A percentile compares a stretch with the other conserved stretches of the same genome.
These are phyloP conservation scores for Heliconius ismenius DNA, from an alignment of 2,888 invertebrate genomes.

Conservation along the genomic window DNA sequence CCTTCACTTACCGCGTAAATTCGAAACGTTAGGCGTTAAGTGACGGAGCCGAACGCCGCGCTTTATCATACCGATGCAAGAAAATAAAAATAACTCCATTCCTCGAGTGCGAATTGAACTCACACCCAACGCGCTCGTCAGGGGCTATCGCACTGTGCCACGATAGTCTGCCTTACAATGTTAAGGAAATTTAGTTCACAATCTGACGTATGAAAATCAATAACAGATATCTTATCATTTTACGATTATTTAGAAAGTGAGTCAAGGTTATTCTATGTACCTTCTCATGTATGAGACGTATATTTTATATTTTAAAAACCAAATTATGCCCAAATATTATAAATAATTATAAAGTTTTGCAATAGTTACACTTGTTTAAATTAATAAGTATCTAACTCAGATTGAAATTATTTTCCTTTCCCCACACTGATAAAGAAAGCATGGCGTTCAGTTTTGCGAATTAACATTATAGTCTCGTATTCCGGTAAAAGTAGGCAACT, in stretches of 20 bases:
- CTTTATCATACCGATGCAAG: background rate
- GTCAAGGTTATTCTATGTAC: conserved; percentile 29
- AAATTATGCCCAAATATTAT: background rate
- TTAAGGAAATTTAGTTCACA: background rate
- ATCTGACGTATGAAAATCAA: conserved; percentile 11
- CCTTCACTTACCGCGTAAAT: background rate
- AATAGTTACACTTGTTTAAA: background rate
- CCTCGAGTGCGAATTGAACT: background rate
- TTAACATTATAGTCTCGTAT: background rate
- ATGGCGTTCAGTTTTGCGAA: background rate
- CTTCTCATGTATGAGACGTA: conserved; percentile 7
- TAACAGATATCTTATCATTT: conserved; percentile 32
- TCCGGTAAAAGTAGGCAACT: no score
- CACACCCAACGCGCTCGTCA: background rate
- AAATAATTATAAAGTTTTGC: background rate
- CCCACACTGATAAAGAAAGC: background rate
- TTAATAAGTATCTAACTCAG: background rate
- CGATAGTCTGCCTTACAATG: background rate
- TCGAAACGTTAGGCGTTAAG: background rate
- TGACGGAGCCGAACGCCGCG: background rate
- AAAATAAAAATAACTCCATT: background rate
- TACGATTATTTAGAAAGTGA: conserved; percentile 34
- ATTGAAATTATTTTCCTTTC: background rate
- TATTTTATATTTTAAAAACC: background rate
- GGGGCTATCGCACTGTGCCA: background rate